A percentile compares a stretch with the other conserved stretches of the same genome.
Evolutionary conservation across 2,113 vertebrate species (phyloP).

Genomic region (Platichthys flesus): DNA sequence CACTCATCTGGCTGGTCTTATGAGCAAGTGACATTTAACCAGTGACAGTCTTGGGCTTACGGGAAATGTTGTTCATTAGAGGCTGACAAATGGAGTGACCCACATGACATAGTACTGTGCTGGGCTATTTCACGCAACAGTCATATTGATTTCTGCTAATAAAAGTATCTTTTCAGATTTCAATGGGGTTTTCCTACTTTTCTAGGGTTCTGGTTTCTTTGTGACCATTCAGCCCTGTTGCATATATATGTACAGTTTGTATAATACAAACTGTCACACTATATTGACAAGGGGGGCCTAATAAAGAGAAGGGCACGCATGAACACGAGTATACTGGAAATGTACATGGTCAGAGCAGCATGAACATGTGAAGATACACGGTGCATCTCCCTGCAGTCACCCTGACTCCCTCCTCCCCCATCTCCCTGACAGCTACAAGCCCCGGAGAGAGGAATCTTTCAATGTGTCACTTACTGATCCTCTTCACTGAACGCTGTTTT

Average conservation of each 20-base stretch:
- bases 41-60: neutral
- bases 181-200: neutral
- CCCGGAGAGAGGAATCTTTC: constrained; percentile 19
- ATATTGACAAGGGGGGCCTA: neutral
- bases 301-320: neutral
- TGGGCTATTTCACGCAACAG: neutral
- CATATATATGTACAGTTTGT: neutral
- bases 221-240: too few species aligned
- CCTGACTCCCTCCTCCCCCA: neutral
- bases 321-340: constrained; percentile 2
- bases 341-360: constrained; percentile 3
- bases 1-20: neutral
- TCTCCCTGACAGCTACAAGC: constrained; percentile 22
- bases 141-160: neutral
- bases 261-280: neutral
- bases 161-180: too few species aligned
- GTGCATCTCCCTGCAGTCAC: constrained; percentile 1
- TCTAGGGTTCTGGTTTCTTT: neutral
- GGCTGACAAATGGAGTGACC: neutral
- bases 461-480: constrained; percentile 25
- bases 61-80: neutral
- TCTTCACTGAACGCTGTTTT: neutral
- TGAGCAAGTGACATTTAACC: neutral
- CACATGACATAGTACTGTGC: neutral
- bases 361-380: constrained; percentile 20